Evolutionary conservation across 2,797 vertebrate genomes (phyloP).

Genomic region (Enteromius afrohamiltoni): DNA sequence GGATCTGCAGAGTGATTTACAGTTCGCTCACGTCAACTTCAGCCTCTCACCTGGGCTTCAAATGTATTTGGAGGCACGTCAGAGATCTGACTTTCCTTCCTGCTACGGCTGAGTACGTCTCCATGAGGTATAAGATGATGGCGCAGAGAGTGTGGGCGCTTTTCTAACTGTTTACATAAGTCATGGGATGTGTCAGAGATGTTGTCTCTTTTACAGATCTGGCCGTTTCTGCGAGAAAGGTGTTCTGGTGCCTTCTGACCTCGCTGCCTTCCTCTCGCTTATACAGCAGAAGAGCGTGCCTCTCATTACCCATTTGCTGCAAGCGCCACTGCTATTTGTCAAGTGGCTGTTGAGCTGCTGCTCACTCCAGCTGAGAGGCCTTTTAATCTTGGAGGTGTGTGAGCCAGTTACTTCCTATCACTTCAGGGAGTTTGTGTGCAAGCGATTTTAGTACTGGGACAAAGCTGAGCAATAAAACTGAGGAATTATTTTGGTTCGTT

Average conservation of each 20-base stretch:
- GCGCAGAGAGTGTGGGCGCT: neutral
- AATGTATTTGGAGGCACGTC: constrained; percentile 8
- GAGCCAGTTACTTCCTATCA: constrained; percentile 43
- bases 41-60: constrained; percentile 49
- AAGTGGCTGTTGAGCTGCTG: constrained; percentile 55
- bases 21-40: constrained; percentile 54
- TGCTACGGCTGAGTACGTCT: constrained; percentile 1
- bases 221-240: neutral
- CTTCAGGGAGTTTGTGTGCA: constrained; percentile 2
- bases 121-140: neutral
- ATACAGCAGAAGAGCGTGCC: constrained; percentile 6
- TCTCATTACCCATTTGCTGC: constrained; percentile 46
- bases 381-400: constrained; percentile 51
- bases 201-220: neutral
- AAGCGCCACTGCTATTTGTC: constrained; percentile 46
- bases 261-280: neutral
- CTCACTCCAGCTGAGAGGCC: constrained; percentile 45
- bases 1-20: constrained; percentile 64
- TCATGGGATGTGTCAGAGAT: neutral
- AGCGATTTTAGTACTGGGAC: neutral
- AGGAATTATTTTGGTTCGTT: neutral
- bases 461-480: neutral
- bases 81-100: neutral
- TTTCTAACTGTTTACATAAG: constrained; percentile 16
- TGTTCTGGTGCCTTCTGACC: constrained; percentile 20